Conservation (phyloP, 2,797 vertebrate genomes). For the Hirundo rustica region DNA sequence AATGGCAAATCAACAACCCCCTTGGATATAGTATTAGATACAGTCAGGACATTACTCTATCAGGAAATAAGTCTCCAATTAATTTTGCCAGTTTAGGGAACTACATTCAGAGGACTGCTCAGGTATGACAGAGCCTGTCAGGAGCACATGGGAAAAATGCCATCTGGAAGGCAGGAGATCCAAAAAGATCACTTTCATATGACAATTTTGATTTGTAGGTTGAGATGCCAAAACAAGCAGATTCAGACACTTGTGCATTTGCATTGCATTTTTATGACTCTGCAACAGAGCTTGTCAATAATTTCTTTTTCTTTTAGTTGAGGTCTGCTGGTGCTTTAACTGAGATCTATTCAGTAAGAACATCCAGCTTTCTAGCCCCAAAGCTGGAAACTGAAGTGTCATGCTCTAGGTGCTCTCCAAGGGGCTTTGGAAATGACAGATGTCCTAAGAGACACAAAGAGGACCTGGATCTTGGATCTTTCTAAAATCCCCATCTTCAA, state of each 20-base stretch:
- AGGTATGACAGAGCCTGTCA: neutral
- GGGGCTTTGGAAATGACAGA: neutral
- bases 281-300: neutral
- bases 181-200: neutral
- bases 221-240: constrained; percentile 7
- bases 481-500: neutral
- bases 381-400: neutral
- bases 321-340: neutral
- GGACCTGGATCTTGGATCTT: neutral
- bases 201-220: neutral
- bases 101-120: neutral
- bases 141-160: neutral
- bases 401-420: neutral
- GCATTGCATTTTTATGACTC: constrained; percentile 2
- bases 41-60: neutral
- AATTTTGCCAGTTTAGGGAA: neutral
- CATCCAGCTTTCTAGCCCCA: neutral
- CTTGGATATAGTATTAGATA: neutral
- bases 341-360: neutral
- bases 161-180: neutral
- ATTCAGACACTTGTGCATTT: constrained; percentile 24
- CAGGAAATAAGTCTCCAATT: neutral
- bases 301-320: neutral
- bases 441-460: neutral
- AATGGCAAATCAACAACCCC: neutral